Base-by-base conservation (phyloP, 2,888 invertebrate species). In the Drosophila merina region DNA sequence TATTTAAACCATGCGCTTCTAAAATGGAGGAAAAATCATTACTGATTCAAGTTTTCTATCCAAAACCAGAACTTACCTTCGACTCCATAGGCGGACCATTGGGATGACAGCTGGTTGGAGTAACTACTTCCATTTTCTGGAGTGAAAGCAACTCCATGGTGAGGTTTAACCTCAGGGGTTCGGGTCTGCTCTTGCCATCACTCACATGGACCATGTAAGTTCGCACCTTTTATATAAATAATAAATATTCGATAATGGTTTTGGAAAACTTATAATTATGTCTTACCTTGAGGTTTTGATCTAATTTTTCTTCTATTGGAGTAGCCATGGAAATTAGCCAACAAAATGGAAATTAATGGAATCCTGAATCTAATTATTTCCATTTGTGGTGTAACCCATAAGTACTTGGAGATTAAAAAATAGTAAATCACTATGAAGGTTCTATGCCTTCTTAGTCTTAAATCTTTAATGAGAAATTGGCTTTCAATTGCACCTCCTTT, bases 1-100 rank as follows among this genome's bases (percentile, higher is more conserved):
- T 74, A 98, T 95, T 91, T 96, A 96, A 55, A 98, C 97, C 95
- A 97, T 97, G 77, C 98, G 94, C 90, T 97, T 97, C 96, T 98
- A 36, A 9, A 38, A 48, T 40, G 8, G 20, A 12, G 26, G 40
- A 58, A 2, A 9, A 1, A 38, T 1, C 49, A 52, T 44, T 66
- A 51, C 55, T 49, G 57, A 31, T 45, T 31, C 6, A 5, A 4
- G 0, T 40, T 12, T 40, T 1, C 2, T 14, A 14, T 8, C 40
- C 2, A 3, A 8, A 14, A 14, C n/a, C 12, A 14, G 12, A 6
- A 31, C 75, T 81, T 76, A 91, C 91, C 88, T 92, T 92, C 49
- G 92, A 92, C 88, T 92, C 92, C 81, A 90, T 89, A 66, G 14
- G 14, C 69, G 92, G 92, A 62, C 91, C 92, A 88, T 90, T 92